Conservation (phyloP, 2,797 vertebrate genomes). For the Crax fasciolata region DNA sequence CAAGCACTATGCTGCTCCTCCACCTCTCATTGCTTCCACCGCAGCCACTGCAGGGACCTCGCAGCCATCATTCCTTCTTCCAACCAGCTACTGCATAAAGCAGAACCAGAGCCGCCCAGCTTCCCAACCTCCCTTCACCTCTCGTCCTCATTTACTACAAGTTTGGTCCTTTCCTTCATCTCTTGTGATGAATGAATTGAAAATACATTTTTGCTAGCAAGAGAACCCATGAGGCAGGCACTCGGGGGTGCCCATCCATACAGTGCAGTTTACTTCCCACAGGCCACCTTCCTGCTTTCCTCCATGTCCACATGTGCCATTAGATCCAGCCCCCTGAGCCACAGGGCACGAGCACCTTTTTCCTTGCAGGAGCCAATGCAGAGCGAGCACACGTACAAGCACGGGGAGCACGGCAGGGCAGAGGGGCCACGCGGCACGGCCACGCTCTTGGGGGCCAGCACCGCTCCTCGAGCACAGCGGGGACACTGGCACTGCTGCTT, state of each 20-base stretch:
- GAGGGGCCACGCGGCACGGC: neutral
- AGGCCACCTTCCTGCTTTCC: neutral
- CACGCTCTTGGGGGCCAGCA: neutral
- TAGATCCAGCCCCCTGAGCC: neutral
- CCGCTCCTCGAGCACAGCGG: neutral
- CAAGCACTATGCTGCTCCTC: neutral
- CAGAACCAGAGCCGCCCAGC: neutral
- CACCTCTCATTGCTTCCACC: neutral
- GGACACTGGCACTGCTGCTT: neutral
- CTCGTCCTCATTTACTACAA: neutral
- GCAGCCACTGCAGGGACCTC: neutral
- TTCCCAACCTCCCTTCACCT: neutral
- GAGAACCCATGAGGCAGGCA: neutral
- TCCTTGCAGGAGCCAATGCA: neutral
- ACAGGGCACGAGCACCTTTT: neutral
- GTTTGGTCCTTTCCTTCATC: neutral
- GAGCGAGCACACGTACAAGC: fast-evolving
- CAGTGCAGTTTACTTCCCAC: neutral
- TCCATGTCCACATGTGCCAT: neutral
- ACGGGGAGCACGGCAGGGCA: neutral
- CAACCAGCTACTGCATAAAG: neutral
- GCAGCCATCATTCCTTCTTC: neutral
- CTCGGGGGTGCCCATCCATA: neutral
- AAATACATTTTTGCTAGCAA: neutral
- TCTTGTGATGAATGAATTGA: neutral